phyloP scores from a whole-genome alignment of 2,888 invertebrate genomes.

The Herminia tarsipennalis region DNA sequence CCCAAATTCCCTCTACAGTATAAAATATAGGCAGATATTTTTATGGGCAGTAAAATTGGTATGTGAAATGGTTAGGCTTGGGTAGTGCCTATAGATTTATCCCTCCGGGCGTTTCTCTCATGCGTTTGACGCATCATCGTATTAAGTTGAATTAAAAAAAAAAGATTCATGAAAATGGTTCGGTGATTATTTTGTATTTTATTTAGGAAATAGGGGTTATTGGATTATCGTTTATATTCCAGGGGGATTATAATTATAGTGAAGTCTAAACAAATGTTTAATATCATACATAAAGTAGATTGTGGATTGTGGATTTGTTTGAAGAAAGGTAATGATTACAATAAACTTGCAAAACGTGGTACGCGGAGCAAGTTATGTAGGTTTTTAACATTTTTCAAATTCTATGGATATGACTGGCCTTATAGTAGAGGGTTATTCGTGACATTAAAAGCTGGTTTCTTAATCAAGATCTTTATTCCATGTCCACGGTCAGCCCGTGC shows the following conservation, averaged over 20 bases:
- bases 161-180: slow-evolving; percentile 12
- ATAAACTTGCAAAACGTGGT: too few relatives aligned
- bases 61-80: slow-evolving; percentile 59
- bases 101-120: slow-evolving; percentile 25
- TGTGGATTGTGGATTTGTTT: too few relatives aligned
- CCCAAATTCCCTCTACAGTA: slow-evolving; percentile 52
- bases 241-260: slow-evolving; percentile 1
- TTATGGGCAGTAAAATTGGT: slow-evolving; percentile 68
- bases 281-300: too few relatives aligned
- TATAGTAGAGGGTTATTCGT: too few relatives aligned
- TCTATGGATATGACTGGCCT: too few relatives aligned
- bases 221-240: slow-evolving; percentile 3
- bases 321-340: too few relatives aligned
- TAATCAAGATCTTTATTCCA: too few relatives aligned
- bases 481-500: too few relatives aligned
- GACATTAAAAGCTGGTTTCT: too few relatives aligned
- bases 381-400: too few relatives aligned
- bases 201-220: slow-evolving; percentile 10
- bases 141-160: slow-evolving; percentile 34
- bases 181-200: slow-evolving; percentile 11
- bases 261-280: too few relatives aligned
- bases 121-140: slow-evolving; percentile 40
- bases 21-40: slow-evolving; percentile 67
- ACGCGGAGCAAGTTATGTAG: too few relatives aligned
- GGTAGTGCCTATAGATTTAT: slow-evolving; percentile 41